phyloP scores from a whole-genome alignment of 2,888 invertebrate genomes.

The Macrosoma leucophasiata region DNA sequence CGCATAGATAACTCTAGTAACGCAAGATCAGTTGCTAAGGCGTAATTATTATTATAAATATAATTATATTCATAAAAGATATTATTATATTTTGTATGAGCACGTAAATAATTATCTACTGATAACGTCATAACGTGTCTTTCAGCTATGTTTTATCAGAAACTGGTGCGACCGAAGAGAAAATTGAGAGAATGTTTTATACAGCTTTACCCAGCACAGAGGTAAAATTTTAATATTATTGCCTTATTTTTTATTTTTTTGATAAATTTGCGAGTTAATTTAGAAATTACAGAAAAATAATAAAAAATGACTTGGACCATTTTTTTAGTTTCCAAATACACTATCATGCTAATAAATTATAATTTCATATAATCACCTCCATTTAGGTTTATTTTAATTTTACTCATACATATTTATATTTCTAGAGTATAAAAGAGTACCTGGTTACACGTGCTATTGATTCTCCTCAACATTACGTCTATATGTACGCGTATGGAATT shows the following conservation, averaged over 20 bases:
- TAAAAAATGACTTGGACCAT: too few relatives aligned
- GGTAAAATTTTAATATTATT: conserved; percentile 31
- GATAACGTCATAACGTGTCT: conserved; percentile 9
- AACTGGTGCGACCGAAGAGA: conserved; percentile 31
- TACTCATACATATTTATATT: background rate
- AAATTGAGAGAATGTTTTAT: conserved; percentile 39
- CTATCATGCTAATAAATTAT: too few relatives aligned
- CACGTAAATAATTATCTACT: background rate
- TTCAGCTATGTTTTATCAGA: conserved; percentile 53
- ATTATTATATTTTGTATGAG: background rate
- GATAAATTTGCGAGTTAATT: too few relatives aligned
- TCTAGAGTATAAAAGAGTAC: conserved; percentile 51
- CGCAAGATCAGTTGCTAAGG: conserved; percentile 42
- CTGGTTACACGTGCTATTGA: conserved; percentile 54
- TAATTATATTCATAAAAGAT: background rate
- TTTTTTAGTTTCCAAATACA: too few relatives aligned
- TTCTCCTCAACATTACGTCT: conserved; percentile 54
- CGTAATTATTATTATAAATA: conserved; percentile 32
- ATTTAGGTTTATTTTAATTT: background rate
- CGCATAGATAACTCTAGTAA: conserved; percentile 35
- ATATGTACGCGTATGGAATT: conserved; percentile 54
- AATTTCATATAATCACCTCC: too few relatives aligned
- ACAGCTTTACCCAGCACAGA: conserved; percentile 41
- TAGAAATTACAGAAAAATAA: too few relatives aligned
- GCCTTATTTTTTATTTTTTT: too few relatives aligned